Evolutionary conservation across 2,113 vertebrate genomes (phyloP).

Genomic region (Rostratula benghalensis): DNA sequence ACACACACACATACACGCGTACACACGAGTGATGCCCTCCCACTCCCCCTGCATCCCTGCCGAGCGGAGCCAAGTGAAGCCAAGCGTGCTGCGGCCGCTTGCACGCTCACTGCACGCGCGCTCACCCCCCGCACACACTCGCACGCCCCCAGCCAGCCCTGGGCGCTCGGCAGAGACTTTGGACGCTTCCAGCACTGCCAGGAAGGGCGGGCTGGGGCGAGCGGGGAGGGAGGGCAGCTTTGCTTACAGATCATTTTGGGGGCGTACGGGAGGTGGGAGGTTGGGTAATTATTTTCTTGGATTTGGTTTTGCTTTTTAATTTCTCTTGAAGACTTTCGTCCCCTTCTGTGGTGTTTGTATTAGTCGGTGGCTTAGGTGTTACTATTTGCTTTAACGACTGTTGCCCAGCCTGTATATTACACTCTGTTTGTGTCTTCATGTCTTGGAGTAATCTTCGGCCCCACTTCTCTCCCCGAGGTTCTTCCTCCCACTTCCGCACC

Average conservation of each 20-base stretch:
- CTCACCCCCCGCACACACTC: neutral
- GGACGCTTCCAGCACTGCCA: conserved; percentile 1
- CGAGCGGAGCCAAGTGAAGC: neutral
- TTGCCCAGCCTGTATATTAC: conserved; percentile 67
- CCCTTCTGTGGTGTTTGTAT: conserved; percentile 73
- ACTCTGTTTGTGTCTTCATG: conserved; percentile 69
- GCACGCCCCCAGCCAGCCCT: neutral
- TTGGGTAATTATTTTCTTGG: conserved; percentile 49
- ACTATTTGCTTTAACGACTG: conserved; percentile 62
- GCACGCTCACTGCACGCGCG: neutral
- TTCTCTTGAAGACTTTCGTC: conserved; percentile 12
- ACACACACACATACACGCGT: neutral
- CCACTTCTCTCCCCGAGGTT: neutral
- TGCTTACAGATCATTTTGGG: conserved; percentile 38
- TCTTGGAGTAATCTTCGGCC: conserved; percentile 58
- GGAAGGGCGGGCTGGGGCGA: neutral
- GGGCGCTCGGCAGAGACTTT: conserved; percentile 30
- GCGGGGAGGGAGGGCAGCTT: conserved; percentile 8
- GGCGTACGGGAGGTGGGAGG: neutral
- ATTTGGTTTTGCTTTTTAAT: conserved; percentile 42
- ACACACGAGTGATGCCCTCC: neutral
- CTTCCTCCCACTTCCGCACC: neutral
- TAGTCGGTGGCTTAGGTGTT: conserved; percentile 77
- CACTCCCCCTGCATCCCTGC: neutral
- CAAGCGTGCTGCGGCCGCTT: neutral